Base-by-base conservation (phyloP, 2,113 vertebrate species). In the Struthidea cinerea region DNA sequence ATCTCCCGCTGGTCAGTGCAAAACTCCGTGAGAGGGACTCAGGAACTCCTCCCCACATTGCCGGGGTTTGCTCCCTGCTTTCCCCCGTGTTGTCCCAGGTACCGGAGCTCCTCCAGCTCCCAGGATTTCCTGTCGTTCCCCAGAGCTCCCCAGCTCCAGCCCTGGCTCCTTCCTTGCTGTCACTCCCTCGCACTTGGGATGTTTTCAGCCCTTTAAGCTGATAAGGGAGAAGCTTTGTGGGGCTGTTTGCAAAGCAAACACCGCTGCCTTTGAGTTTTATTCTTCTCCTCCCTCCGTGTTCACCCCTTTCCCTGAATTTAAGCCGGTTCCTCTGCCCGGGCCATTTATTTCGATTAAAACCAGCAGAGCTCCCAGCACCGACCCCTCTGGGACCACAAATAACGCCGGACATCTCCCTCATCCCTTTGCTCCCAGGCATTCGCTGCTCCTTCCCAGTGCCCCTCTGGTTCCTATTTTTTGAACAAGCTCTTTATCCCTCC, bases 281-380 rank as follows among this genome's bases (percentile, higher is more conserved):
- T 84, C 57, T 56, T 73, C 73, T 30, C 3, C 59, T 84, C 78
- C 89, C 79, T 96, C 73, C 3, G 15, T 32, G 59, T 81, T 92
- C 91, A 35, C 94, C 50, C 85, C 74, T 89, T 77, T 94, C 93
- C 86, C 80, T 52, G 84, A 59, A 44, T 84, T 85, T 63, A 56
- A 56, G 74, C 47, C 42, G 57, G 47, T 76, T 73, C 57, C 89
- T 87, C 67, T 81, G 69, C 52, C 85, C 83, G 65, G 95, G 79
- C 68, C 94, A 42, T 96, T 97, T 90, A 93, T 95, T 96, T 95
- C 85, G 92, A 97, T 97, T 61, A 96, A 97, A 96, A 90, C 84
- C 90, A 94, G 81, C 93, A 95, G 87, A 95, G 92, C 83, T 89
- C 75, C 64, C 44, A 83, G 71, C 26, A 32, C 53, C 2, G 39